phyloP scores from a whole-genome alignment of 2,797 vertebrate species.

The Ara ararauna region DNA sequence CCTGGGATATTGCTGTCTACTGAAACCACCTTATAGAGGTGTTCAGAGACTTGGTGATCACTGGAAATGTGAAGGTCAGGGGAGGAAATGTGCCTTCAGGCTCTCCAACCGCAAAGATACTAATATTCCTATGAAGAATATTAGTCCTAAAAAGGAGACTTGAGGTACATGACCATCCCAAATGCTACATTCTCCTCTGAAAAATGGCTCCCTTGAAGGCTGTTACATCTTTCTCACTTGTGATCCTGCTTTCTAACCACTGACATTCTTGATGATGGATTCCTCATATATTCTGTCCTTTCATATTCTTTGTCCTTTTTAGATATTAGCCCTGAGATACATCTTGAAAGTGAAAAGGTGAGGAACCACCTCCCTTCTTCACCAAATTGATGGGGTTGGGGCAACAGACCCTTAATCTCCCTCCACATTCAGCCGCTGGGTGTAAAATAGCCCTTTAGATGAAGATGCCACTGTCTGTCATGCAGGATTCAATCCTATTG shows the following conservation, averaged over 20 bases:
- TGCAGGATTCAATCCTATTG: not conserved
- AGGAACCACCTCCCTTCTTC: not conserved
- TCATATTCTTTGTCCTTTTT: not conserved
- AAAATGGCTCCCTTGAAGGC: conserved; percentile 40
- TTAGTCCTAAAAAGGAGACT: conserved; percentile 9
- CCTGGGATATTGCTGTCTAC: not conserved
- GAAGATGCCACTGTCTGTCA: not conserved
- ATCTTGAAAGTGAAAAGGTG: not conserved
- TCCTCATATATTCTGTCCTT: not conserved
- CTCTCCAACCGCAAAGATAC: not conserved
- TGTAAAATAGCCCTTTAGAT: not conserved
- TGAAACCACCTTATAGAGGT: not conserved
- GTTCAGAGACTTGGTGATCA: not conserved
- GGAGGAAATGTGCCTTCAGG: conserved; percentile 4
- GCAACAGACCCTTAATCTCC: not conserved
- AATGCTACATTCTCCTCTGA: not conserved
- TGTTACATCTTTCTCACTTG: not conserved
- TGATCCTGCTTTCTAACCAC: not conserved
- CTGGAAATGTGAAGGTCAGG: conserved; percentile 18
- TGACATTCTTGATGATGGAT: not conserved
- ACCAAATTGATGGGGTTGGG: not conserved
- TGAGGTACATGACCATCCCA: not conserved
- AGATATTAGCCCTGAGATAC: not conserved
- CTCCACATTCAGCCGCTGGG: not conserved
- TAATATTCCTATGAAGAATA: conserved; percentile 10